Evolutionary conservation across 2,113 vertebrate species (phyloP).

Genomic region (Aegotheles bennettii): DNA sequence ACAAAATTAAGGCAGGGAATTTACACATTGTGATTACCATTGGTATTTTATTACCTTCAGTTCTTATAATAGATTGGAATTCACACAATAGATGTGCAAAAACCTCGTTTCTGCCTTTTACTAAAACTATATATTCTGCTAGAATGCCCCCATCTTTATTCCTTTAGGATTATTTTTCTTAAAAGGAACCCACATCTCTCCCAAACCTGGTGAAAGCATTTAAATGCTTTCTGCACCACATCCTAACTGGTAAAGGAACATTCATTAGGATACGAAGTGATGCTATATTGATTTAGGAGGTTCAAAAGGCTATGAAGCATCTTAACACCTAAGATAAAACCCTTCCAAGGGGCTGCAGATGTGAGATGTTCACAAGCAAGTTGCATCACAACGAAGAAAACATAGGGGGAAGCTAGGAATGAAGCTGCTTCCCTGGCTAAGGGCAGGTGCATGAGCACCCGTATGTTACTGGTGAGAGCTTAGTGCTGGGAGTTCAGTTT

Average conservation of each 20-base stretch:
- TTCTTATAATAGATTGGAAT: not conserved
- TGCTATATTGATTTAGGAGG: not conserved
- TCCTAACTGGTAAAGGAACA: not conserved
- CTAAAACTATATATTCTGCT: not conserved
- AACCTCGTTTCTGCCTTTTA: not conserved
- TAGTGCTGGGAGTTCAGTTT: not conserved
- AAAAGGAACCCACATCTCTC: not conserved
- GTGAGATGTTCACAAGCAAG: not conserved
- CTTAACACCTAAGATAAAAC: not conserved
- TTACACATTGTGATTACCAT: slow-evolving; percentile 12
- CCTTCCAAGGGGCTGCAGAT: not conserved
- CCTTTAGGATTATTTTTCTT: fast-evolving
- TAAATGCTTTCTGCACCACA: not conserved
- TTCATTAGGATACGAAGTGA: fast-evolving
- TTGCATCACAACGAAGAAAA: fast-evolving
- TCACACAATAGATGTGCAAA: not conserved
- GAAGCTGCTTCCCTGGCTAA: fast-evolving
- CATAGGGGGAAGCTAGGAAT: not conserved
- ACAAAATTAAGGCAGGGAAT: slow-evolving; percentile 24
- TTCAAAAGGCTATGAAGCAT: not conserved
- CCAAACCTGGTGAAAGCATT: not conserved
- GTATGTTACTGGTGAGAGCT: not conserved
- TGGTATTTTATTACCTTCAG: not conserved
- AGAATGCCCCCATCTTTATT: not conserved
- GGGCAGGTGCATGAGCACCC: fast-evolving